These are phyloP conservation scores for Oreohelix idahoensis DNA, from an alignment of 1,140 invertebrate genomes.

Conservation along the genomic window DNA sequence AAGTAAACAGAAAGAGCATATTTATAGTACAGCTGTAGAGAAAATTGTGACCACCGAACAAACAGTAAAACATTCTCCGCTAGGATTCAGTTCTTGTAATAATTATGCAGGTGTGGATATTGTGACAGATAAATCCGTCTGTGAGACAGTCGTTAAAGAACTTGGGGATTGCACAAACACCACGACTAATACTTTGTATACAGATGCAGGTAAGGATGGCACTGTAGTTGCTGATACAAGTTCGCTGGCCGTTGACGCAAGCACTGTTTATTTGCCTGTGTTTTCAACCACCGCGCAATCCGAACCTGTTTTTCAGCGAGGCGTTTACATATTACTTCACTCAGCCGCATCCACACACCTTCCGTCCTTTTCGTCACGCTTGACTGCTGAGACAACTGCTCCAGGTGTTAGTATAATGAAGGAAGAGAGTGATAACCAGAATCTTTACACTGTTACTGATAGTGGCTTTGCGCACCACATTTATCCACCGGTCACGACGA, in stretches of 20 bases:
- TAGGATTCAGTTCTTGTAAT: background rate
- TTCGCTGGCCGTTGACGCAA: background rate
- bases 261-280: background rate
- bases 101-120: background rate
- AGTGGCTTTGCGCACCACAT: background rate
- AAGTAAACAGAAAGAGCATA: background rate
- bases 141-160: background rate
- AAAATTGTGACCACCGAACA: constrained; percentile 8
- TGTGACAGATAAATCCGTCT: background rate
- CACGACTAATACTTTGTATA: background rate
- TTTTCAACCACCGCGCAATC: background rate
- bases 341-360: background rate
- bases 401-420: background rate
- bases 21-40: background rate
- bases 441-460: background rate
- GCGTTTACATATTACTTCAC: too few species aligned
- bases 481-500: background rate
- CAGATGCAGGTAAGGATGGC: background rate
- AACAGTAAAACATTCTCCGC: background rate
- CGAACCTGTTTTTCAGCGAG: background rate
- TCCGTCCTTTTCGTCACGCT: background rate
- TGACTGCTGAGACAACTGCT: background rate
- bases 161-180: background rate
- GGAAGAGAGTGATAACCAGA: background rate
- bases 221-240: background rate